A percentile compares a stretch with the other conserved stretches of the same genome.
These are phyloP conservation scores for Romanogobio albipinnatus DNA, from an alignment of 2,113 vertebrate species.

Conservation along the genomic window DNA sequence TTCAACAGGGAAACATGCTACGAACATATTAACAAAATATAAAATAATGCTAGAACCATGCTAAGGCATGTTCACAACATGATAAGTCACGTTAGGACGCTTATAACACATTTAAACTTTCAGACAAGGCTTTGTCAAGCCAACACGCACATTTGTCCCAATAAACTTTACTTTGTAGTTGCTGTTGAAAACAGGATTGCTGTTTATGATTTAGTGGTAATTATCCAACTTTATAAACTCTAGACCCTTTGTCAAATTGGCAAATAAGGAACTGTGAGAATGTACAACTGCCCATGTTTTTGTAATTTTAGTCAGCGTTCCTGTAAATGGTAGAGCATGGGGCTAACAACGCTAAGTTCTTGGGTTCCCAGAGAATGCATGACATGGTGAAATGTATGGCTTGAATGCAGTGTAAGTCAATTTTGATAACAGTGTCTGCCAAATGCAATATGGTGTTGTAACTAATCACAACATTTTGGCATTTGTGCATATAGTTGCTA, in stretches of 20 bases:
- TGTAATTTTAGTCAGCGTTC: neutral
- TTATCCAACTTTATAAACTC: neutral
- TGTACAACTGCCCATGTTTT: neutral
- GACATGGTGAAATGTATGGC: neutral
- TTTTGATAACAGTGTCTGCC: neutral
- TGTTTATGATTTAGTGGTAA: conserved; percentile 4
- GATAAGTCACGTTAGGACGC: too few species aligned
- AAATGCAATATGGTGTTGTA: neutral
- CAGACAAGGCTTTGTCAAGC: too few species aligned
- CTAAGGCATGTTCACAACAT: too few species aligned
- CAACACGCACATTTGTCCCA: too few species aligned
- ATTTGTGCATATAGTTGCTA: neutral
- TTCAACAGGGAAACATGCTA: too few species aligned
- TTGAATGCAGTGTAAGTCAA: neutral
- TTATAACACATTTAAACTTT: too few species aligned
- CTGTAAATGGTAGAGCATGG: too few species aligned
- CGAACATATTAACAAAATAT: too few species aligned
- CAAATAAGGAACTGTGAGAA: conserved; percentile 10
- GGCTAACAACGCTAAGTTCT: too few species aligned
- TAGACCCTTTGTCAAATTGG: conserved; percentile 3
- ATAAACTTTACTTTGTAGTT: too few species aligned
- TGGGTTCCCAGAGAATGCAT: neutral
- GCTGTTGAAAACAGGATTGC: neutral
- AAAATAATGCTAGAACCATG: too few species aligned
- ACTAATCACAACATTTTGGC: neutral